A percentile compares a stretch with the other conserved stretches of the same genome.
phyloP scores from a whole-genome alignment of 1,140 invertebrate genomes.

The Drosophila lacteicornis region DNA sequence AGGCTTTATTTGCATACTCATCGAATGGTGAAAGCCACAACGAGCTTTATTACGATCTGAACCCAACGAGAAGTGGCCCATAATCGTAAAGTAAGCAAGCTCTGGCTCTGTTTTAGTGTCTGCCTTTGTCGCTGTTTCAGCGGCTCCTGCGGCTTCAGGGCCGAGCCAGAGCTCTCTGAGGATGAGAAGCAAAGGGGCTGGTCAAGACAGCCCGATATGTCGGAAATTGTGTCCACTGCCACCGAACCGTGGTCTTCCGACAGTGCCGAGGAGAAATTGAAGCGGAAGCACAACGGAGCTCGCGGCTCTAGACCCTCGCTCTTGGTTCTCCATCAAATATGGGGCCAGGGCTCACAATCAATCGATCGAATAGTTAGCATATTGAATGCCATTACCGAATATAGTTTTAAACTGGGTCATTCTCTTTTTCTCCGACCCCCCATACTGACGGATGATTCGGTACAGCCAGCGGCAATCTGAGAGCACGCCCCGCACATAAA shows the following conservation, averaged over 20 bases:
- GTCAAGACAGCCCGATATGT: conserved; percentile 1
- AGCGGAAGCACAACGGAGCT: conserved; percentile 24
- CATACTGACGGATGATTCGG: neutral
- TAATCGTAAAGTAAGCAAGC: conserved; percentile 70
- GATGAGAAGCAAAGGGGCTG: neutral
- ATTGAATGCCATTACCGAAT: conserved; percentile 21
- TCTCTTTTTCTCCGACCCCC: neutral
- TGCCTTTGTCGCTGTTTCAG: conserved; percentile 3
- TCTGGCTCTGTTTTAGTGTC: conserved; percentile 18
- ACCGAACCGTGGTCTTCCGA: conserved; percentile 22
- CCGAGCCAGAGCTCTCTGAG: neutral
- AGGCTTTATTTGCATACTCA: conserved; percentile 69
- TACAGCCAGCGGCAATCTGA: neutral
- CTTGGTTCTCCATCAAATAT: neutral
- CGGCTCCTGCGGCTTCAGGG: neutral
- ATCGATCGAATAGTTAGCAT: conserved; percentile 52
- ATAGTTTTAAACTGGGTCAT: conserved; percentile 18
- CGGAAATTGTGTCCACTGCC: conserved; percentile 51
- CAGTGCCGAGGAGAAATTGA: conserved; percentile 27
- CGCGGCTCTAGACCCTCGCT: conserved; percentile 2
- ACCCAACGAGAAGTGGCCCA: conserved; percentile 38
- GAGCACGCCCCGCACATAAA: conserved; percentile 1
- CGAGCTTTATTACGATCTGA: conserved; percentile 50
- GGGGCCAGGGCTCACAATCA: neutral
- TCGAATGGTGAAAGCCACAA: conserved; percentile 71